These are phyloP conservation scores for Drosophila pandora DNA, from an alignment of 1,140 invertebrate genomes.

Conservation along the genomic window DNA sequence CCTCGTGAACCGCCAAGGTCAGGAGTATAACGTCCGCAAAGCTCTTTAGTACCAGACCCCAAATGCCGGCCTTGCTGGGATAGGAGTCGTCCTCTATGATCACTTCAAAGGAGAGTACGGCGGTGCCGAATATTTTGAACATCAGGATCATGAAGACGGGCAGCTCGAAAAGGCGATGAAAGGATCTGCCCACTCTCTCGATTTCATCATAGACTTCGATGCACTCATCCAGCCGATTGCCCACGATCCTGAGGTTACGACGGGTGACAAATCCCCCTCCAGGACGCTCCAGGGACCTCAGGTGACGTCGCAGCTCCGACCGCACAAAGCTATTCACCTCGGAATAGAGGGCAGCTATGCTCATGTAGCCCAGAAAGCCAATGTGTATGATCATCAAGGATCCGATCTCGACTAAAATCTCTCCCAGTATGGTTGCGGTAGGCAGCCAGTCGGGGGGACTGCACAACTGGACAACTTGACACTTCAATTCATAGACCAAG, in stretches of 20 bases:
- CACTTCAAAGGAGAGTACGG: constrained; percentile 39
- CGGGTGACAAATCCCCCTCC: constrained; percentile 23
- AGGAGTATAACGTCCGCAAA: constrained; percentile 61
- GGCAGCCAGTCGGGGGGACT: neutral
- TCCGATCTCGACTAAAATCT: constrained; percentile 25
- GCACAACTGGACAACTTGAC: constrained; percentile 6
- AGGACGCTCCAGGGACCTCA: constrained; percentile 48
- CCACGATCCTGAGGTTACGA: constrained; percentile 24
- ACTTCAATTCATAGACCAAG: constrained; percentile 44
- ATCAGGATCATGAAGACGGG: constrained; percentile 40
- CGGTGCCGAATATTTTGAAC: constrained; percentile 43
- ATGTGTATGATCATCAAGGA: constrained; percentile 52
- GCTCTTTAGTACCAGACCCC: constrained; percentile 48
- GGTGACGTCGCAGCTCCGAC: constrained; percentile 48
- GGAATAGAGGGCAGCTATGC: constrained; percentile 57
- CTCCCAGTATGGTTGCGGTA: neutral
- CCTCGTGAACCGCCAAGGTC: constrained; percentile 57
- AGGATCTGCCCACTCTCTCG: constrained; percentile 39
- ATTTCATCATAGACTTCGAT: constrained; percentile 61
- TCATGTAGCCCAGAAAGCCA: constrained; percentile 62
- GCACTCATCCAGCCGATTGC: constrained; percentile 56
- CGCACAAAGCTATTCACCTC: constrained; percentile 58
- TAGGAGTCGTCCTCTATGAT: constrained; percentile 34
- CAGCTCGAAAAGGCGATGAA: constrained; percentile 54
- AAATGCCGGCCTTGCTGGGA: constrained; percentile 15